These are phyloP conservation scores for Popillia japonica DNA, from an alignment of 1,140 invertebrate genomes.

Conservation along the genomic window DNA sequence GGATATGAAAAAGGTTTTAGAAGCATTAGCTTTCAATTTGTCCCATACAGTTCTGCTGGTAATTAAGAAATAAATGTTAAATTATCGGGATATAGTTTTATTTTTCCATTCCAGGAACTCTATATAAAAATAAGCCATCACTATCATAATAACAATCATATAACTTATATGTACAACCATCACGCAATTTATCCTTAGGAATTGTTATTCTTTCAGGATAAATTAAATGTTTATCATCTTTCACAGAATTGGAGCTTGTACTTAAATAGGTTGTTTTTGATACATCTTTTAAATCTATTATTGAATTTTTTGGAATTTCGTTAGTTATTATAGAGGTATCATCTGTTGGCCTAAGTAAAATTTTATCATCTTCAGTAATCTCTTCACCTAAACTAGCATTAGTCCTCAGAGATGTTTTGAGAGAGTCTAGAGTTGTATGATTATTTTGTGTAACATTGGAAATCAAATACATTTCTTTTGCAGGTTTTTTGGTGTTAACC, in stretches of 20 bases:
- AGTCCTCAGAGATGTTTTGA: not conserved
- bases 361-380: slow-evolving; percentile 5
- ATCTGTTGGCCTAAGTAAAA: not conserved
- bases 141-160: slow-evolving; percentile 80
- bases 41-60: too few relatives aligned
- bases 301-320: not conserved
- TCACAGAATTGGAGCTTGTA: not conserved
- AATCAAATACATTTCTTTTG: slow-evolving; percentile 17
- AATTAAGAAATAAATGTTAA: slow-evolving; percentile 26
- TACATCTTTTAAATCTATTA: slow-evolving; percentile 3
- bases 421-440: not conserved
- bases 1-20: too few relatives aligned
- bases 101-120: slow-evolving; percentile 70
- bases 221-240: slow-evolving; percentile 50
- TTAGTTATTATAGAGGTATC: not conserved
- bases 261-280: slow-evolving; percentile 18
- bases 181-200: slow-evolving; percentile 67
- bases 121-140: slow-evolving; percentile 78
- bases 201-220: slow-evolving; percentile 72
- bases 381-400: not conserved
- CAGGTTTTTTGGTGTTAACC: not conserved
- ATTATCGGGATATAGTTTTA: slow-evolving; percentile 44
- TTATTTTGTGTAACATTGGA: not conserved
- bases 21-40: too few relatives aligned
- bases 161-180: slow-evolving; percentile 73